Conservation (phyloP, 2,113 vertebrate genomes). For the Nothoprocta perdicaria region DNA sequence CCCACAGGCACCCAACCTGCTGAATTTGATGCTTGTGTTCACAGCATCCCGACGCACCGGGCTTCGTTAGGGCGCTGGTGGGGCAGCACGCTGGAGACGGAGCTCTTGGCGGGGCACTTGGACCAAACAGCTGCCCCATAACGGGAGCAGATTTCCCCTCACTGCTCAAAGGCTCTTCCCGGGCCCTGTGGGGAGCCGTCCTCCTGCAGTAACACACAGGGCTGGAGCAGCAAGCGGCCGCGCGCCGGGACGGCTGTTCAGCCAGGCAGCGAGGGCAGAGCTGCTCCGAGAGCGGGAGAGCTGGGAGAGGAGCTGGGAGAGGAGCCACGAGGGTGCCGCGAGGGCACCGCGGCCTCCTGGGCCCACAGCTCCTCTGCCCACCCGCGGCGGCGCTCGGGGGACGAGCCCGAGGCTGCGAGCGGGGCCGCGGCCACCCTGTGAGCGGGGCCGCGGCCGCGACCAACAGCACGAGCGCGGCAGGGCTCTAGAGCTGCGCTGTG, state of each 20-base stretch:
- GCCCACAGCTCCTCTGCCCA: no score
- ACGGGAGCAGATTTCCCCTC: background rate
- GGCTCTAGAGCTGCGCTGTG: background rate
- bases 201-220: no score
- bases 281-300: no score
- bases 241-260: background rate
- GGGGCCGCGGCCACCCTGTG: no score
- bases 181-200: background rate
- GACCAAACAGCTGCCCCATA: background rate
- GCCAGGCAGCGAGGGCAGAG: no score
- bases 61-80: rapidly evolving
- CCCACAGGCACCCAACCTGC: background rate
- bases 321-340: no score
- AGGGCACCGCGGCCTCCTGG: no score
- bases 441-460: background rate
- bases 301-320: background rate
- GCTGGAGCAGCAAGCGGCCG: slow-evolving; percentile 6
- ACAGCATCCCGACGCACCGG: background rate
- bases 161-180: background rate
- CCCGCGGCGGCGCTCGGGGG: no score
- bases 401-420: no score
- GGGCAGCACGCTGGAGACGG: background rate
- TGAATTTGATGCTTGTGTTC: rapidly evolving
- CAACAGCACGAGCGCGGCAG: slow-evolving; percentile 25
- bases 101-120: background rate